These are phyloP conservation scores for Incurvaria masculella DNA, from an alignment of 2,888 invertebrate genomes.

Conservation along the genomic window DNA sequence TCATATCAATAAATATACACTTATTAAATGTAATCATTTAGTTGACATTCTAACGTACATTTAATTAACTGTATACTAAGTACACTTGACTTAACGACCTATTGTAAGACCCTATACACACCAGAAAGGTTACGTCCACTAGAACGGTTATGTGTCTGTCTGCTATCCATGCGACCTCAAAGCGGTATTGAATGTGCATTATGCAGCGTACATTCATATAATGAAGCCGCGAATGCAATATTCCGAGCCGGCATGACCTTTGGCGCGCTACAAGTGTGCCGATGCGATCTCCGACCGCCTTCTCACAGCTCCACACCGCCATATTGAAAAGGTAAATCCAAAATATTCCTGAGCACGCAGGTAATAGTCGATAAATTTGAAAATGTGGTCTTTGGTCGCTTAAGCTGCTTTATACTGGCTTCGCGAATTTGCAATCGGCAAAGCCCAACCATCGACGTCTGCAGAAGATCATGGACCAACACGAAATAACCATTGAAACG, in stretches of 20 bases:
- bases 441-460: not conserved
- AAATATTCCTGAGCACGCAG: not conserved
- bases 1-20: no score
- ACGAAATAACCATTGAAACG: not conserved
- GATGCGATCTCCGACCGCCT: not conserved
- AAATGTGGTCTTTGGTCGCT: not conserved
- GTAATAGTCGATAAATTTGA: not conserved
- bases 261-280: not conserved
- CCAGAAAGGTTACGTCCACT: no score
- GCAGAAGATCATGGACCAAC: not conserved
- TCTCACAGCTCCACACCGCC: not conserved
- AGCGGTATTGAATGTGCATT: no score
- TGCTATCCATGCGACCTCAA: no score
- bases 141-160: no score
- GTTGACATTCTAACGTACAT: no score
- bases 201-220: constrained; percentile 27
- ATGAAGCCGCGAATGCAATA: constrained; percentile 37
- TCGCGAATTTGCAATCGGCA: not conserved
- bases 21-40: no score
- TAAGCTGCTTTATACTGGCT: not conserved
- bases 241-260: constrained; percentile 20
- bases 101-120: no score
- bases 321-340: not conserved
- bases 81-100: no score
- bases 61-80: no score